Evolutionary conservation across 1,140 invertebrate genomes (phyloP), one percentile per base, ranked within the genome.

Genomic region (Anthonomus grandis): DNA sequence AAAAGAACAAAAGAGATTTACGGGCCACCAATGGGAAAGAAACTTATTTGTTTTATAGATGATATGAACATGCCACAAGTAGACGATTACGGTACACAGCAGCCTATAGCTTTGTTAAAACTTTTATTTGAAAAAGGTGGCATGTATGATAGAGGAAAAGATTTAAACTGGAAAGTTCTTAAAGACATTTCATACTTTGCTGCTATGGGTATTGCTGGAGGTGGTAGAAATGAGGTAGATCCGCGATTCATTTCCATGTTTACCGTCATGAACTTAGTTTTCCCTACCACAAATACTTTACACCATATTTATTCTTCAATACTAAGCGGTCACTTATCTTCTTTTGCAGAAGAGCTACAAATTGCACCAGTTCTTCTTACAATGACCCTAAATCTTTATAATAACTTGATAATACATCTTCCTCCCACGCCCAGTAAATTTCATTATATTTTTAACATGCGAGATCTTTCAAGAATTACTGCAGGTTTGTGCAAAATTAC

Each of bases 61-160:
- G 91, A 96, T 66, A 86, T 96, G 84, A 94, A 95, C 72, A 94
- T 94, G 91, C 91, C 92, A 27, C 83, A 90, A 74, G 87, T 92
- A 21, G 78, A 79, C 65, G 87, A 83, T 1, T 95, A 95, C 68
- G 92, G 92, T 1, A 95, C 90, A 0, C 92, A 95, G 73, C 93
- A 95, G 67, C 92, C 93, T 0, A 93, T 95, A 59, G 93, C 93
- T 0, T 70, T 95, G 6, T 74, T 96, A 1, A 95, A 95, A 73
- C 71, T 94, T 15, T 70, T 95, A 1, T 82, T 95, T 38, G 91
- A 95, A 73, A 83, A 83, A 63, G 86, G 86, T 57, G 93, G 92
- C 18, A 83, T 93, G 64, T 95, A 93, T 71, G 90, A 93, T 75
- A 74, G 90, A 47, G 89, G 86, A n/a, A 92, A 91, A 73, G 89